Conservation (phyloP, 1,140 invertebrate genomes). For the Yoshiicerus persimilis region DNA sequence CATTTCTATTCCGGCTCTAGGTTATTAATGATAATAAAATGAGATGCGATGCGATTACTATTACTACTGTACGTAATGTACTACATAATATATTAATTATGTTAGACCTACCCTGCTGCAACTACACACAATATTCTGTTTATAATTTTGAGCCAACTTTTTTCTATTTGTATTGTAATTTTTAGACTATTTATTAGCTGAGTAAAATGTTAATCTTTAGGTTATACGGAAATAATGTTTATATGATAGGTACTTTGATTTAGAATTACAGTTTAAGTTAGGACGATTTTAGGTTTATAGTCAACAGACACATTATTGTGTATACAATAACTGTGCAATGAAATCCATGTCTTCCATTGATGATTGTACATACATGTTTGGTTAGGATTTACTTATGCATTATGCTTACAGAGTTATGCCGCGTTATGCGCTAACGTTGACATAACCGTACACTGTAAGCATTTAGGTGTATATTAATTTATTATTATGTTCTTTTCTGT, state of each 20-base stretch:
- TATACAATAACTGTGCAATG: background rate
- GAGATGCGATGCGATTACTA: background rate
- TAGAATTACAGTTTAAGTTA: background rate
- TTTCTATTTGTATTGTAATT: background rate
- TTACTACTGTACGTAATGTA: background rate
- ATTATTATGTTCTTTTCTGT: background rate
- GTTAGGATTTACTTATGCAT: background rate
- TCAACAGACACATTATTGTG: background rate
- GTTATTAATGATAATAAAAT: background rate
- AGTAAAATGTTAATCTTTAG: background rate
- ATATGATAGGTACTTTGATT: background rate
- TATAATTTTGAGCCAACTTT: slow-evolving; percentile 20
- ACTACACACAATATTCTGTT: background rate
- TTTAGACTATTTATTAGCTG: background rate
- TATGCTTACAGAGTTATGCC: background rate
- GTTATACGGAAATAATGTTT: background rate
- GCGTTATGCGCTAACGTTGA: background rate
- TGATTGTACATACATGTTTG: background rate
- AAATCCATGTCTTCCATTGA: slow-evolving; percentile 7
- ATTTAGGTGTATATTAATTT: background rate
- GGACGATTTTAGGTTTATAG: background rate
- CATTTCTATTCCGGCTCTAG: background rate
- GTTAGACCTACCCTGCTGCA: background rate
- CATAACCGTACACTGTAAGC: background rate
- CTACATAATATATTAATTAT: background rate